Evolutionary conservation across 2,797 vertebrate species (phyloP), one percentile per base, ranked within the genome.

Genomic region (Galagoides demidoff): DNA sequence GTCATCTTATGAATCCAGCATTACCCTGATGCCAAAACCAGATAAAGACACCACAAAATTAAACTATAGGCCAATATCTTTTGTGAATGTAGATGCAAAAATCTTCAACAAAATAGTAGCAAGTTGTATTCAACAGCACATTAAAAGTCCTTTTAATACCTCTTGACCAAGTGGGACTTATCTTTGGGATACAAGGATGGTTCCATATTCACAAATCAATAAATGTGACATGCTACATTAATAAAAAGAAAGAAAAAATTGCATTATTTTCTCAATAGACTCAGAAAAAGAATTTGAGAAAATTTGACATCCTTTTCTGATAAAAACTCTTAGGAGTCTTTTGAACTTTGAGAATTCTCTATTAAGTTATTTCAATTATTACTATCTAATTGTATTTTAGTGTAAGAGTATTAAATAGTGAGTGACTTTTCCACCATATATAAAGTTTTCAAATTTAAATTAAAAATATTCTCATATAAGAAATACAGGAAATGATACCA

Each of bases 291-390:
- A 12, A 49, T 83, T 84, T 84, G 61, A 55, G 23, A 85, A 85
- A 70, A 37, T 70, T 55, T 49, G 25, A 20, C 25, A 55, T n/a
- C n/a, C 23, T 85, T 66, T 70, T 14, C 83, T 85, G 14, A 37
- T 85, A 55, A 70, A 64, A 85, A 55, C 22, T 85, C 23, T 55
- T 5, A 37, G 23, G 31, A 34, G 70, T 85, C 68, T 71, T 92
- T 59, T 68, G 5, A 68, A 71, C 66, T 92, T 94, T 96, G 57
- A 64, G 22, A 87, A 79, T 10, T 71, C 6, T 43, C 7, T 73
- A 45, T 85, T 81, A 89, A 93, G 7, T 76, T 23, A 4, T 74
- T 95, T 94, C 43, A 82, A 70, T 63, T 94, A 43, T 63, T 90
- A 68, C 49, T 74, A 11, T 45, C 13, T 85, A 88, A 63, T 89